Conservation (phyloP, 2,888 invertebrate species). For the Plagodis dolabraria region DNA sequence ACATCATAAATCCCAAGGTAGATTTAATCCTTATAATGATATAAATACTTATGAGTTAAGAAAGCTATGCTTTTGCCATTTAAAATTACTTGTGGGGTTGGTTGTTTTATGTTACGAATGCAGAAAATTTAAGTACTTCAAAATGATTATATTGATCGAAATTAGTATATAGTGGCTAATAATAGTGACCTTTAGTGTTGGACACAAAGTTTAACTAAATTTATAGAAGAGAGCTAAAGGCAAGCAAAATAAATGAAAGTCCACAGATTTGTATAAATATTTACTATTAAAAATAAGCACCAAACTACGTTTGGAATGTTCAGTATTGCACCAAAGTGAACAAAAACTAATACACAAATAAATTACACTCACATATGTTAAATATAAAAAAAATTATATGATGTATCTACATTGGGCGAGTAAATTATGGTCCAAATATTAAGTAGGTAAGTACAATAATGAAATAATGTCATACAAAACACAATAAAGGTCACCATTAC, state of each 20-base stretch:
- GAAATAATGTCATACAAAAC: slow-evolving; percentile 65
- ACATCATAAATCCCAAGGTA: slow-evolving; percentile 57
- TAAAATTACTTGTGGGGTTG: slow-evolving; percentile 37
- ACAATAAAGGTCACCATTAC: slow-evolving; percentile 82
- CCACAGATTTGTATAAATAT: slow-evolving; percentile 64
- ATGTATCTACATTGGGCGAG: slow-evolving; percentile 4
- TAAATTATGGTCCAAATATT: slow-evolving; percentile 32
- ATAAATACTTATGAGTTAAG: slow-evolving; percentile 62
- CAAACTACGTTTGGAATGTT: slow-evolving; percentile 84
- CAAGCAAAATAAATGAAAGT: slow-evolving; percentile 74
- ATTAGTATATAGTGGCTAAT: slow-evolving; percentile 35
- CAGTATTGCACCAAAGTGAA: slow-evolving; percentile 80
- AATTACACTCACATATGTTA: slow-evolving; percentile 50
- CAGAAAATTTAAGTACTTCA: slow-evolving; percentile 47
- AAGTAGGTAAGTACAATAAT: slow-evolving; percentile 51
- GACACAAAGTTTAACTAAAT: slow-evolving; percentile 26
- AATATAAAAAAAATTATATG: slow-evolving; percentile 8
- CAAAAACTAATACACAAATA: slow-evolving; percentile 65
- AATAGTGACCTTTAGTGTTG: slow-evolving; percentile 77
- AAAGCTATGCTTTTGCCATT: slow-evolving; percentile 54
- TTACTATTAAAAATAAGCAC: slow-evolving; percentile 78
- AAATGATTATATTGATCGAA: slow-evolving; percentile 7
- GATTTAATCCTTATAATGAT: slow-evolving; percentile 49
- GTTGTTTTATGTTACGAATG: slow-evolving; percentile 27
- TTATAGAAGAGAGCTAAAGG: slow-evolving; percentile 60